Conservation (phyloP, 2,797 vertebrate species). For the Chrysolophus pictus region DNA sequence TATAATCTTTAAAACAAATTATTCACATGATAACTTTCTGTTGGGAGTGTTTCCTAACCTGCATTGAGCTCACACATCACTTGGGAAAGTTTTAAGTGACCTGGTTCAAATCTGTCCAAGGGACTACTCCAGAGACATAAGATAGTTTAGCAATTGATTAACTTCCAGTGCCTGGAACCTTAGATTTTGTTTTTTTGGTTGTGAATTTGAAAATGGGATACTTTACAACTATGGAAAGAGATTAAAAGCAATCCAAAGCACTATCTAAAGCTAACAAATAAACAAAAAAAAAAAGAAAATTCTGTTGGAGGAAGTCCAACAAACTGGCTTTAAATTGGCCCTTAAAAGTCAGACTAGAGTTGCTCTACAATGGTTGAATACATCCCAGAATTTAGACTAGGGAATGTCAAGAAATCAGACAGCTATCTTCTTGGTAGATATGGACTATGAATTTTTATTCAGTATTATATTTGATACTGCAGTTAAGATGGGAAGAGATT, state of each 20-base stretch:
- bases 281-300: not conserved
- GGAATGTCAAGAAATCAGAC: not conserved
- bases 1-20: not conserved
- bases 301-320: no score
- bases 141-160: not conserved
- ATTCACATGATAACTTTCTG: not conserved
- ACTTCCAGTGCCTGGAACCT: not conserved
- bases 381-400: not conserved
- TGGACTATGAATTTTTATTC: not conserved
- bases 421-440: not conserved
- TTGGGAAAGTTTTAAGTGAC: not conserved
- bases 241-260: not conserved
- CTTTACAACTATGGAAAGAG: not conserved
- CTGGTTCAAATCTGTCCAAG: not conserved
- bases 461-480: not conserved
- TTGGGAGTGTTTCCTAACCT: not conserved
- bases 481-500: not conserved
- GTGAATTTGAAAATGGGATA: not conserved
- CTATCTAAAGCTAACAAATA: not conserved
- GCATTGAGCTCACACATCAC: not conserved
- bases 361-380: not conserved
- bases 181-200: not conserved
- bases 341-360: not conserved
- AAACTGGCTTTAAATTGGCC: no score
- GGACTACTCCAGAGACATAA: not conserved